Evolutionary conservation across 2,888 invertebrate species (phyloP), one percentile per base, ranked within the genome.

Genomic region (Anorthoa munda): DNA sequence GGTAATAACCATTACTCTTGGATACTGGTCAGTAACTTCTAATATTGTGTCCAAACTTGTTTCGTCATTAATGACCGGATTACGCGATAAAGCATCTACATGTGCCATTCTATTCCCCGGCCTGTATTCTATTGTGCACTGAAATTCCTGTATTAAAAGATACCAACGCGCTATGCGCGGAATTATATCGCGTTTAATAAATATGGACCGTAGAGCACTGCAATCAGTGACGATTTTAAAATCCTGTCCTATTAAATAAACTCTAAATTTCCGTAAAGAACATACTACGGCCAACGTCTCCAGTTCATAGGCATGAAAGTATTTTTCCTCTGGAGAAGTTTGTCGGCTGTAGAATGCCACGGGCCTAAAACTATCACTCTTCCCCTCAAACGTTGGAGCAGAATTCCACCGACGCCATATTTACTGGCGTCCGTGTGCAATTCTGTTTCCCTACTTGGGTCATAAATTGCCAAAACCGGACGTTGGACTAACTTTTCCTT

Each of bases 281-380:
- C 46, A 64, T 23, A 81, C 53, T 0, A 82, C 83, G 0, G 85
- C 85, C 26, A 81, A 51, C 0, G 86, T 81, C 26, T 87, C 83
- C 12, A 87, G 23, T 31, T 87, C 87, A 31, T 78, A 87, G 2
- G 85, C 68, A 50, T 83, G 83, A n/a, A 83, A 84, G 31, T 84
- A 69, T 23, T 65, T 75, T 58, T 85, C 86, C n/a, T 86, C 84
- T 0, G 83, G 83, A 0, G 83, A 67, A 0, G 86, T 86, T 31
- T 84, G 79, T 0, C 85, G 67, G 56, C 84, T 88, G 15, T 75
- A 84, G 26, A 68, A 85, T 0, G 84, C 81, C 0, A 85, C 78
- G 0, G 83, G 81, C 26, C 26, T 26, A 26, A 26, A 26, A 26
- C 26, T 26, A 26, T 26, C 26, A 26, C 4, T 26, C 26, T 26